phyloP scores from a whole-genome alignment of 2,113 vertebrate species.

The Xenopus tropicalis region UCB_Xtro_10.0 CM004447.2:47515501-47516000 shows the following conservation, averaged over 20 bases:
- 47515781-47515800: constrained; percentile 50
- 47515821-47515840: constrained; percentile 52
- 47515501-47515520: constrained; percentile 4
- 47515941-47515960: too few species aligned
- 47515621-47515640: constrained; percentile 14
- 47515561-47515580: constrained; percentile 24
- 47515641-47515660: constrained; percentile 34
- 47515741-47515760: constrained; percentile 26
- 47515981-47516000: too few species aligned
- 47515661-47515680: constrained; percentile 25
- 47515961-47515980: too few species aligned
- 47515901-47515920: constrained; percentile 24
- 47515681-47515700: constrained; percentile 48
- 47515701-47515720: constrained; percentile 53
- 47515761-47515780: constrained; percentile 32
- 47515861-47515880: too few species aligned
- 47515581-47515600: constrained; percentile 30
- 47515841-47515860: constrained; percentile 33
- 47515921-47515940: too few species aligned
- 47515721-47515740: constrained; percentile 53
- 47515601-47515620: constrained; percentile 36
- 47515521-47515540: constrained; percentile 9
- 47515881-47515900: constrained; percentile 44
- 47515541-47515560: constrained; percentile 5
- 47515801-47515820: constrained; percentile 49